Conservation (phyloP, 2,888 invertebrate species). For the Andrena chrysosceles region DNA sequence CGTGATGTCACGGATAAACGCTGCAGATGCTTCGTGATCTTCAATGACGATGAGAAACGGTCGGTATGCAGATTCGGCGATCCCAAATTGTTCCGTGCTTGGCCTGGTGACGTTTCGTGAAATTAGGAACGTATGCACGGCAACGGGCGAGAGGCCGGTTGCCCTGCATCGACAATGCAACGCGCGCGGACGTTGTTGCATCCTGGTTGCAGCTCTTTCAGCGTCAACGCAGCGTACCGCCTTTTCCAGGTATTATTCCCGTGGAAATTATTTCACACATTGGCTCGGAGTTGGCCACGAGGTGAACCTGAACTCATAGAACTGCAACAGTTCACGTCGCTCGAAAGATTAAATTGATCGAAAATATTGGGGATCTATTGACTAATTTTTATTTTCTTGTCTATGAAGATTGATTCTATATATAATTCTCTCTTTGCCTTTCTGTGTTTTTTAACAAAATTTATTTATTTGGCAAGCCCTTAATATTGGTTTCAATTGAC, state of each 20-base stretch:
- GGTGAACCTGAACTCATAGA: neutral
- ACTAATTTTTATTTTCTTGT: no score
- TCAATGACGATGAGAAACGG: constrained; percentile 44
- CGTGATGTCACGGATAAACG: constrained; percentile 18
- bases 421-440: no score
- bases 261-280: constrained; percentile 3
- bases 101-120: constrained; percentile 50
- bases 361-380: neutral
- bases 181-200: constrained; percentile 28
- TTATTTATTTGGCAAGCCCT: no score
- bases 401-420: no score
- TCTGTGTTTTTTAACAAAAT: no score
- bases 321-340: neutral
- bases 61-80: constrained; percentile 47
- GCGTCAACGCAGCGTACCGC: neutral
- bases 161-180: constrained; percentile 50
- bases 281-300: neutral
- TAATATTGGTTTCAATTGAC: no score
- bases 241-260: constrained; percentile 2
- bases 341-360: no score
- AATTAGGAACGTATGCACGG: constrained; percentile 60
- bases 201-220: constrained; percentile 20
- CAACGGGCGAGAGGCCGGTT: constrained; percentile 43
- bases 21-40: constrained; percentile 33
- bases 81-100: constrained; percentile 45